Percentiles rank a stretch among this genome's conserved stretches.
Evolutionary conservation across 1,140 invertebrate species (phyloP).

Genomic region (Lepidostoma basale): DNA sequence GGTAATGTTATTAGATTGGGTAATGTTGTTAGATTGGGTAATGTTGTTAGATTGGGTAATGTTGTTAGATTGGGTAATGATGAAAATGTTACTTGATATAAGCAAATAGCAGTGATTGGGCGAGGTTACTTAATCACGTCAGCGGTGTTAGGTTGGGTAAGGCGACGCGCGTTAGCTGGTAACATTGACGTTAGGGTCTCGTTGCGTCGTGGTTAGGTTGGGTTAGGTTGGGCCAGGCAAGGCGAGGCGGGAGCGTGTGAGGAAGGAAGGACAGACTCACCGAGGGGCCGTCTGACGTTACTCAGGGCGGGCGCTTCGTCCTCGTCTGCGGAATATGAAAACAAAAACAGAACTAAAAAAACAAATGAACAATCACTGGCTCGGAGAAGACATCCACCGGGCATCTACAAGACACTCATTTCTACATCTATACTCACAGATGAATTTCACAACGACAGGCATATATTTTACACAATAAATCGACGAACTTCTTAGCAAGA

Average conservation of each 20-base stretch:
- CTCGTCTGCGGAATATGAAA: constrained; percentile 47
- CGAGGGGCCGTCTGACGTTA: constrained; percentile 47
- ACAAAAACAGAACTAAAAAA: constrained; percentile 40
- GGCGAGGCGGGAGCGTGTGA: neutral
- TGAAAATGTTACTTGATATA: too few relatives aligned
- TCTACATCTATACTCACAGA: neutral
- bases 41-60: too few relatives aligned
- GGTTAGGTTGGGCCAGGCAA: neutral
- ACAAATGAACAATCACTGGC: constrained; percentile 28
- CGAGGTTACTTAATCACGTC: neutral
- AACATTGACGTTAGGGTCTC: neutral
- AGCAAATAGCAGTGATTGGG: neutral
- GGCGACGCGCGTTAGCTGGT: too few relatives aligned
- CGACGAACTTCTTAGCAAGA: too few relatives aligned
- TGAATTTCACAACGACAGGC: neutral
- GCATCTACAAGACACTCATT: neutral
- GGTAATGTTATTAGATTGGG: too few relatives aligned
- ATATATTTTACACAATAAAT: neutral
- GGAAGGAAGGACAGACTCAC: too few relatives aligned
- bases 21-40: too few relatives aligned
- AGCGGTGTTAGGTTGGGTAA: constrained; percentile 7
- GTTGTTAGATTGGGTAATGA: too few relatives aligned
- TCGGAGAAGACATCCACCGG: constrained; percentile 20
- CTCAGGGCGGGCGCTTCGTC: constrained; percentile 41
- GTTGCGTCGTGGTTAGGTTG: neutral